Percentiles rank a stretch among this genome's conserved stretches.
These are phyloP conservation scores for Micropoecilia bifurca DNA, from an alignment of 2,797 vertebrate species.

Conservation along the genomic window DNA sequence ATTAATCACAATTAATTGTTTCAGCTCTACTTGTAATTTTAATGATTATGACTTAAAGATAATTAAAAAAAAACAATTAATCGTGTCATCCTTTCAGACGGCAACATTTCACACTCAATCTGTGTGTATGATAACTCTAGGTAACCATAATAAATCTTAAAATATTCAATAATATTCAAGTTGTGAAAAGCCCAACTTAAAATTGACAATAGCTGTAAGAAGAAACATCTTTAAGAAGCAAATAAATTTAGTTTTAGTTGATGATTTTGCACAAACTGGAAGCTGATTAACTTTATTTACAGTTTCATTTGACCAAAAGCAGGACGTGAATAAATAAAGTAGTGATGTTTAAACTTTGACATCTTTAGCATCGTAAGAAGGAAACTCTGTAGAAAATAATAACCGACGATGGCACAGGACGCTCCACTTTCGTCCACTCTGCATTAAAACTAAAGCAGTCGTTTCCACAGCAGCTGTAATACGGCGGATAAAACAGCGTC, in stretches of 20 bases:
- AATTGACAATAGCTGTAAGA: background rate
- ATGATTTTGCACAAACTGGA: too few species aligned
- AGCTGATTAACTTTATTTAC: too few species aligned
- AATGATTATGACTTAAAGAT: too few species aligned
- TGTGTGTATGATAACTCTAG: background rate
- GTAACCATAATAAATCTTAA: background rate
- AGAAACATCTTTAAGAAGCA: background rate
- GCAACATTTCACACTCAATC: background rate
- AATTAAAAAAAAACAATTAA: too few species aligned
- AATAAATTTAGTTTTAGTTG: background rate
- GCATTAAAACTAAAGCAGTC: constrained; percentile 1
- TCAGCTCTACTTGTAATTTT: too few species aligned
- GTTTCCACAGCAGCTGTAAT: background rate
- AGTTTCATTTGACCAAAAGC: too few species aligned
- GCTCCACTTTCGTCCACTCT: background rate
- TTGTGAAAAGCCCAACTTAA: background rate
- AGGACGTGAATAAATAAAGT: too few species aligned
- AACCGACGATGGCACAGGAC: background rate
- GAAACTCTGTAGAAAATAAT: background rate
- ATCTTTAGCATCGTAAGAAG: too few species aligned
- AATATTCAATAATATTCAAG: background rate
- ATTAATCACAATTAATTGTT: too few species aligned
- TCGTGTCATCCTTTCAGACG: too few species aligned
- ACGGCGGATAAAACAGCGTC: constrained; percentile 9
- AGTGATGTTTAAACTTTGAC: too few species aligned